These are phyloP conservation scores for Amphipoea oculea DNA, from an alignment of 2,888 invertebrate species.

Conservation along the genomic window DNA sequence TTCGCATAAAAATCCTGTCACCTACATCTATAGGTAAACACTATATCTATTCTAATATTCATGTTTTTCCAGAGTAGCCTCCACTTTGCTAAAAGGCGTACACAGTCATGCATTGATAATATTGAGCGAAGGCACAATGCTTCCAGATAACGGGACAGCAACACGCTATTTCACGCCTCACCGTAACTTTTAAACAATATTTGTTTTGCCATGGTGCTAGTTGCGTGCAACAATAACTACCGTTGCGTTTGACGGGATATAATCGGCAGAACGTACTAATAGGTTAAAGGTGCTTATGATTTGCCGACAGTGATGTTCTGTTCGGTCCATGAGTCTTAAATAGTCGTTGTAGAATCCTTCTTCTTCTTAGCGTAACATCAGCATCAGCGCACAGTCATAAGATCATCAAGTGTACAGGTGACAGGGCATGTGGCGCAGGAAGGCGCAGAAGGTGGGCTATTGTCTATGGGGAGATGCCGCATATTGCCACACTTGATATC, in stretches of 20 bases:
- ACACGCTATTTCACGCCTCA: constrained; percentile 59
- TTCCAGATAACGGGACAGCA: constrained; percentile 48
- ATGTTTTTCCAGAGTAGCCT: background rate
- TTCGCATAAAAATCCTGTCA: background rate
- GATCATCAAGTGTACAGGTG: too few relatives aligned
- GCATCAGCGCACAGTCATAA: too few relatives aligned
- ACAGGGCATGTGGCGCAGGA: too few relatives aligned
- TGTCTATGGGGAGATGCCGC: too few relatives aligned
- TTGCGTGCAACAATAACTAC: constrained; percentile 55
- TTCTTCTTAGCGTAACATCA: too few relatives aligned
- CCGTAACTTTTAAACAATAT: constrained; percentile 54
- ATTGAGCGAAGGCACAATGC: constrained; percentile 52
- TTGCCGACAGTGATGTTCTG: constrained; percentile 1
- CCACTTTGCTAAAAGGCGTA: constrained; percentile 7
- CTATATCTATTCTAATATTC: background rate
- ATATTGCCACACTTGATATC: too few relatives aligned
- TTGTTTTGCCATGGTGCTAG: constrained; percentile 53
- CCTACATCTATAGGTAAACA: background rate
- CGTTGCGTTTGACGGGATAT: constrained; percentile 44
- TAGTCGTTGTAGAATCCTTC: background rate
- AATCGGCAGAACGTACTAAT: constrained; percentile 27
- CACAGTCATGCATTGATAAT: constrained; percentile 47
- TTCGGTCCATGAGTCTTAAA: background rate
- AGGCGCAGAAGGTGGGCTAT: too few relatives aligned
- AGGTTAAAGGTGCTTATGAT: constrained; percentile 5